phyloP scores from a whole-genome alignment of 1,140 invertebrate species.

The Halictus rubicundus region DNA sequence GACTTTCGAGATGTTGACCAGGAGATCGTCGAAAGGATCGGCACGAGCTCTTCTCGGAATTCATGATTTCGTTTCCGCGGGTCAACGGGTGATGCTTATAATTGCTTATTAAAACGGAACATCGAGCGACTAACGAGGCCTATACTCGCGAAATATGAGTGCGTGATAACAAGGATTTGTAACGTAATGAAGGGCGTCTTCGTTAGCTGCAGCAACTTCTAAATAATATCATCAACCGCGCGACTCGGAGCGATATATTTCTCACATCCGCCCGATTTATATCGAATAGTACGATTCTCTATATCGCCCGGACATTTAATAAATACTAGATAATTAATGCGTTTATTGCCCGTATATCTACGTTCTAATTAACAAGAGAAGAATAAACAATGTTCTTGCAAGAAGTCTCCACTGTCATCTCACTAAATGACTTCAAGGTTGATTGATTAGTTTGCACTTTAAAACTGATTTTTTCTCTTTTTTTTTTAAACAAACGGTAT shows the following conservation, averaged over 20 bases:
- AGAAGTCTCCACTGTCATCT: too few relatives aligned
- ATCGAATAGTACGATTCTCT: neutral
- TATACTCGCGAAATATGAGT: conserved; percentile 5
- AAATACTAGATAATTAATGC: neutral
- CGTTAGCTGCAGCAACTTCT: neutral
- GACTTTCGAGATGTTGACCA: conserved; percentile 45
- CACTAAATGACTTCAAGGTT: too few relatives aligned
- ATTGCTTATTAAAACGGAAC: conserved; percentile 60
- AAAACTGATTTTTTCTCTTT: too few relatives aligned
- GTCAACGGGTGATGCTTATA: conserved; percentile 50
- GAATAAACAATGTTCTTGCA: too few relatives aligned
- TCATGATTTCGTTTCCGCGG: conserved; percentile 41
- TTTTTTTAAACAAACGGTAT: too few relatives aligned
- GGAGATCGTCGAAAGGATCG: conserved; percentile 44
- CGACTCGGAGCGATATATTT: neutral
- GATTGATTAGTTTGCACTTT: too few relatives aligned
- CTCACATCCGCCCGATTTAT: neutral
- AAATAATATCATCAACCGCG: neutral
- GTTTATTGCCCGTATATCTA: neutral
- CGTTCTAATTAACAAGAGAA: too few relatives aligned
- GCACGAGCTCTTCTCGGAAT: conserved; percentile 52
- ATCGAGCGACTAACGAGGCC: conserved; percentile 25
- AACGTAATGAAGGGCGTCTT: too few relatives aligned
- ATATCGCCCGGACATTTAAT: neutral
- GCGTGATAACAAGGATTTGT: neutral